Percentiles rank a stretch among this genome's conserved stretches.
Conservation (phyloP, 1,140 invertebrate genomes). For the Drosophila parabipectinata region DNA sequence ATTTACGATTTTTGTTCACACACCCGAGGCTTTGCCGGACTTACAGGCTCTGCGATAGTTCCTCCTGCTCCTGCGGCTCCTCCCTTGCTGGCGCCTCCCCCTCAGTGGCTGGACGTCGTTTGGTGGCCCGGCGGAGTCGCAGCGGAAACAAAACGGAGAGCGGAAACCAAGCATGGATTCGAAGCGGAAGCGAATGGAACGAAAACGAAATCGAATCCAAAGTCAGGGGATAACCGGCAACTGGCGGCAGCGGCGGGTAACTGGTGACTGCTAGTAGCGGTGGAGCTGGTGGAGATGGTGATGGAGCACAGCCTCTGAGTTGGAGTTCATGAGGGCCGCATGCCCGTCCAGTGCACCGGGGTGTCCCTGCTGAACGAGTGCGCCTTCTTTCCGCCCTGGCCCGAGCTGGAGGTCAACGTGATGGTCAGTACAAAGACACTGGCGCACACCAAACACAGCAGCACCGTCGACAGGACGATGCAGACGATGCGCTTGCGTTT, state of each 20-base stretch:
- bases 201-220: constrained; percentile 38
- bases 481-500: constrained; percentile 87
- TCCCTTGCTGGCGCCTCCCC: constrained; percentile 1
- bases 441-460: constrained; percentile 88
- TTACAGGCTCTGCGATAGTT: constrained; percentile 47
- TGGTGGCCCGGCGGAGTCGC: constrained; percentile 15
- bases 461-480: constrained; percentile 87
- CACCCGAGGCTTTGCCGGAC: constrained; percentile 43
- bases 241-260: not conserved
- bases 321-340: constrained; percentile 76
- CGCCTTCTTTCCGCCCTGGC: constrained; percentile 87
- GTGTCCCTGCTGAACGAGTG: constrained; percentile 86
- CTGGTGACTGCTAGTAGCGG: constrained; percentile 2
- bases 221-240: constrained; percentile 8
- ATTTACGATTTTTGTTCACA: not conserved
- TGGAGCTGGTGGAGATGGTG: constrained; percentile 1
- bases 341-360: constrained; percentile 83
- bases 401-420: constrained; percentile 87
- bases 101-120: constrained; percentile 15
- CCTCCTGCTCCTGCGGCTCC: constrained; percentile 12
- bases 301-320: constrained; percentile 30
- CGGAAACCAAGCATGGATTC: constrained; percentile 25
- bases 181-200: constrained; percentile 53
- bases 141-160: constrained; percentile 37
- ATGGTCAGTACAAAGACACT: constrained; percentile 89